A percentile compares a stretch with the other conserved stretches of the same genome.
phyloP scores from a whole-genome alignment of 2,888 invertebrate genomes.

The Ceramica pisi region DNA sequence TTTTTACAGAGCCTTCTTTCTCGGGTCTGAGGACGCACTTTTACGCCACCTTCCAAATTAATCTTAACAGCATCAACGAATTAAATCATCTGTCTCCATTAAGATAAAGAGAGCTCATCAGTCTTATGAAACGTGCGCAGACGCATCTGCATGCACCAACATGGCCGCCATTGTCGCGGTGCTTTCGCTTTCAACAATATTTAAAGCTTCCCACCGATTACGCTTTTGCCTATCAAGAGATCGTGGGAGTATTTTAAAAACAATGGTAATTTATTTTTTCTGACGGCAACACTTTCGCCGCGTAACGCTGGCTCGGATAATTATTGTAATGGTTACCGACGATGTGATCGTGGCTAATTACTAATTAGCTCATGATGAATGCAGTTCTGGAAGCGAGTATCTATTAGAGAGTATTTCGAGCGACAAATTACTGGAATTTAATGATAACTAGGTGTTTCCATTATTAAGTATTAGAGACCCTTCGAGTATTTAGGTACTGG shows the following conservation, averaged over 20 bases:
- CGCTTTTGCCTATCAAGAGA: slow-evolving; percentile 88
- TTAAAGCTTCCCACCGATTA: slow-evolving; percentile 86
- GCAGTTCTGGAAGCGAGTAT: neutral
- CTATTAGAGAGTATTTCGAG: slow-evolving; percentile 5
- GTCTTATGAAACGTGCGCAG: slow-evolving; percentile 63
- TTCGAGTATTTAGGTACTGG: too few relatives aligned
- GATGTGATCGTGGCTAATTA: slow-evolving; percentile 75
- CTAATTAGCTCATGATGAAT: slow-evolving; percentile 48
- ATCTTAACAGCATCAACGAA: slow-evolving; percentile 37
- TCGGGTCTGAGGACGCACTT: neutral
- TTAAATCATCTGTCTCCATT: slow-evolving; percentile 58
- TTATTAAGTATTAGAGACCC: too few relatives aligned
- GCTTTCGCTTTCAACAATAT: slow-evolving; percentile 85
- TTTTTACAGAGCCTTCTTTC: neutral
- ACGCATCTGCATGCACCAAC: slow-evolving; percentile 63
- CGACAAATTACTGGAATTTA: neutral
- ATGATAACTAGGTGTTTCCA: neutral
- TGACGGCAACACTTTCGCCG: slow-evolving; percentile 85
- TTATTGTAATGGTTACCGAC: slow-evolving; percentile 69
- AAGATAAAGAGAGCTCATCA: slow-evolving; percentile 56
- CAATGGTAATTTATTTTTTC: slow-evolving; percentile 86
- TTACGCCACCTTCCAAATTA: neutral
- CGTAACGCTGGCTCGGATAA: slow-evolving; percentile 79
- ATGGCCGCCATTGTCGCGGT: slow-evolving; percentile 78
- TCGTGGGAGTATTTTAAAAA: slow-evolving; percentile 85